Base-by-base conservation (phyloP, 2,888 invertebrate species). In the Therioaphis trifolii region DNA sequence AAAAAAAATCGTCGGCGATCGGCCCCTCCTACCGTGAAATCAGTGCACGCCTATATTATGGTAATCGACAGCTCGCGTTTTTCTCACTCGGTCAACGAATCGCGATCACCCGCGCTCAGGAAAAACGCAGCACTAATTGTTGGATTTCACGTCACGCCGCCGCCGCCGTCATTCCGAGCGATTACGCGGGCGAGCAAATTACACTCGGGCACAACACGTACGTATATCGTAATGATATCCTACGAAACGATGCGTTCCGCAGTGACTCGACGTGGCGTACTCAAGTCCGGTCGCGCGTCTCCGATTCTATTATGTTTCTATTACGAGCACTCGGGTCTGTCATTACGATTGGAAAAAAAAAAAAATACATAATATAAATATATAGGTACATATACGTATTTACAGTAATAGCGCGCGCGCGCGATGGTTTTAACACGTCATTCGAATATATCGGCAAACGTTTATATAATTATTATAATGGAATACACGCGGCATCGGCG, bases 371-470 rank as follows among this genome's bases (percentile, higher is more conserved):
- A 24, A n/a, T n/a, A n/a, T n/a, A n/a, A n/a, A n/a, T n/a, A n/a
- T n/a, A n/a, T n/a, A n/a, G n/a, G n/a, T n/a, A n/a, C n/a, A n/a
- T n/a, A n/a, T n/a, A n/a, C n/a, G n/a, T n/a, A n/a, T n/a, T n/a
- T 40, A 72, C 2, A 58, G 11, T 4, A n/a, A 43, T 69, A 69
- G 15, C n/a, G 15, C 29, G 3, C 43, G n/a, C 24, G 3, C n/a
- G 15, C 11, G 18, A 12, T 46, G 29, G 46, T 79, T 80, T 80
- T 61, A 61, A 80, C 58, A 29, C 80, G 80, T 80, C 80, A 80
- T 80, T 61, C 80, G 58, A 80, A 80, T 80, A 80, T 80, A 80
- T 80, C 80, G 71, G 80, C 71, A 80, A 80, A 71, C 80, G 80
- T 80, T 80, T 80, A 69, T 49, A 63, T 80, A 80, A 80, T 72